Conservation (phyloP, 2,113 vertebrate species). For the Trogon surrucura region DNA sequence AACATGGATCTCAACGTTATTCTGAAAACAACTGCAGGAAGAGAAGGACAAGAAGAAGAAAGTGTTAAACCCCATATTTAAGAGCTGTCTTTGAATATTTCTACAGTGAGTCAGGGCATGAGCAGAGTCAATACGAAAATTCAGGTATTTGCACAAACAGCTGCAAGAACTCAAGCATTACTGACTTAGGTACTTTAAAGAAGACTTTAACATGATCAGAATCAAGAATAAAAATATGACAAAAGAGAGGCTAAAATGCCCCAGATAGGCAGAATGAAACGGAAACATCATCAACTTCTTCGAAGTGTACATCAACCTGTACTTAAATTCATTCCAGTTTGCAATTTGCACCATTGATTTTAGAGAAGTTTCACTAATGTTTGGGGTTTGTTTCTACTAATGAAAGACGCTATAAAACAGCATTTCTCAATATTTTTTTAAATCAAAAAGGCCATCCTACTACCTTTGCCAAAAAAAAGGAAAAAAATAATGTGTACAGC, state of each 20-base stretch:
- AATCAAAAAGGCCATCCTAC: neutral
- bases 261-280: neutral
- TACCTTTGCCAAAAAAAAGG: neutral
- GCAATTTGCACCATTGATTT: neutral
- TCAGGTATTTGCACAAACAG: neutral
- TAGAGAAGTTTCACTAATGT: neutral
- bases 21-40: constrained; percentile 91
- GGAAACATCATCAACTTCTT: neutral
- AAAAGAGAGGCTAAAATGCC: neutral
- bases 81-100: neutral
- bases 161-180: neutral
- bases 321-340: neutral
- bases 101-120: neutral
- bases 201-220: neutral
- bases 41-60: neutral
- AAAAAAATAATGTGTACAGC: neutral
- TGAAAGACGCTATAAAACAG: neutral
- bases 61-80: neutral
- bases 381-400: neutral
- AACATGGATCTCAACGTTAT: constrained; percentile 98
- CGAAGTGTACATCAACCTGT: neutral
- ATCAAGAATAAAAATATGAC: neutral
- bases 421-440: neutral
- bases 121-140: neutral
- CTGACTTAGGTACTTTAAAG: neutral